Evolutionary conservation across 2,888 invertebrate species (phyloP), one percentile per base, ranked within the genome.

Genomic region (Drosophila siamana): DNA sequence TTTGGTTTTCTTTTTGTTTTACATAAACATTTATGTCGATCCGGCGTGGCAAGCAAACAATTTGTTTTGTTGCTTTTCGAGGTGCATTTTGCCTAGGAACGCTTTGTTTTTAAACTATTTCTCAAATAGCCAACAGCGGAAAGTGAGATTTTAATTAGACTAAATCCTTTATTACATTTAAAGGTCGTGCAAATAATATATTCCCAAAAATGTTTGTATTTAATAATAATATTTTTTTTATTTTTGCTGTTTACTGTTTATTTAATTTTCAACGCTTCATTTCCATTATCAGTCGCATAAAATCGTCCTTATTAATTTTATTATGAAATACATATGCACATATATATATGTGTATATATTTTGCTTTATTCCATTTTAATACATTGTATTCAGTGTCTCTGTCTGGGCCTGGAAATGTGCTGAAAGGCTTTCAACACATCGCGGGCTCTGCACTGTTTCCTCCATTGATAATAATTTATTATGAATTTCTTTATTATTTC

Each of bases 401-500:
- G 46, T 43, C 13, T 41, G 44, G 50, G 33, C 15, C 51, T 51
- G 40, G 22, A 19, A 65, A 59, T 50, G 47, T 22, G 59, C 41
- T 68, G 78, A 75, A 75, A 78, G 65, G 41, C 65, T 78, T 76
- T 77, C 79, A 66, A 55, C 40, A 56, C 50, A 65, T 46, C 55
- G 51, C 46, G 54, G 54, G 38, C 44, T 38, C 38, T 22, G 52
- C 41, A 28, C 33, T 51, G 59, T 36, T 36, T 50, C n/a, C 55
- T 43, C 46, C 80, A 63, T 77, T 80, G 78, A 77, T 72, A 80
- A 78, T 80, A 78, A 78, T 78, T 78, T 73, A 80, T 80, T 80
- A 68, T 80, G 78, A 80, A 78, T 78, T 80, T 78, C 78, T 78
- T 78, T 68, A 78, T 78, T 78, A 76, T 73, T 72, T 79, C 51